Evolutionary conservation across 1,140 invertebrate species (phyloP), one percentile per base, ranked within the genome.

Genomic region (Drosophila sproati): DNA sequence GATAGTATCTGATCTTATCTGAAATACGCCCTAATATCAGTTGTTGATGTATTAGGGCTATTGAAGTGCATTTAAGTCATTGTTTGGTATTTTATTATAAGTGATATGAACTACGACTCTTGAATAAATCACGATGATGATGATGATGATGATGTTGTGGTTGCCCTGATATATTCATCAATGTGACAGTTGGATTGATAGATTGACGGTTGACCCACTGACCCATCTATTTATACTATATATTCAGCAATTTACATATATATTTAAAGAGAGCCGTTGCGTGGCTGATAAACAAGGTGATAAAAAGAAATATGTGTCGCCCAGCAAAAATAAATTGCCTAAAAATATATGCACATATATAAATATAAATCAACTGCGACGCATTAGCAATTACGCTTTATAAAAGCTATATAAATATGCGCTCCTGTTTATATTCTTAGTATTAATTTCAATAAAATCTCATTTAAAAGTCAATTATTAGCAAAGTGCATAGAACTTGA

Each of bases 241-340:
- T 12, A 35, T 4, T 39, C 28, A 50, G 3, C 10, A 3, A 45
- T 29, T 52, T 55, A 45, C 43, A n/a, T 54, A 52, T 47, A 31
- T 5, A 32, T 37, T n/a, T 8, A 31, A n/a, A 10, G 5, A 35
- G 28, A 45, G 1, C 48, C 57, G 10, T 43, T 29, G 20, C 39
- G 52, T 59, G 12, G 61, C 32, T 78, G 70, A 87, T 87, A 85
- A 85, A 87, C 78, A 86, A 82, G 81, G 82, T 85, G 82, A 87
- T 86, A 86, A 86, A 86, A 86, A 63, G 54, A 76, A 20, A 20
- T 20, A 82, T 87, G 82, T 78, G 82, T 56, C 71, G 80, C 60
- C 57, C 68, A 68, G 50, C 48, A 5, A 47, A 43, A 63, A 52
- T 75, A 31, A 7, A 6, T 62, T 64, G 52, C 66, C 78, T 61